A percentile compares a stretch with the other conserved stretches of the same genome.
These are phyloP conservation scores for Gortyna flavago DNA, from an alignment of 2,888 invertebrate species.

Conservation along the genomic window DNA sequence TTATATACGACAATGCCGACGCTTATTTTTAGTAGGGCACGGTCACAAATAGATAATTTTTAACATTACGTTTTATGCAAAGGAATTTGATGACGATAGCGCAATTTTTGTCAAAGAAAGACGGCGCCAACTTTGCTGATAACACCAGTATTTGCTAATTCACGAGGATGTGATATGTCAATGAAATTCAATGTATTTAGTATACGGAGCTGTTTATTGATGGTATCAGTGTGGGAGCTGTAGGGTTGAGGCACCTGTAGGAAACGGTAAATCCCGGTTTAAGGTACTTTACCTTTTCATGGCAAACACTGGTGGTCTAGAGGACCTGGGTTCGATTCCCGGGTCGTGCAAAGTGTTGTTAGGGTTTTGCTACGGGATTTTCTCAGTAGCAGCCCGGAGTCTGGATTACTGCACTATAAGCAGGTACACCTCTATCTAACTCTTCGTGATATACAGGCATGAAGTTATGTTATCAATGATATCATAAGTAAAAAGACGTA, in stretches of 20 bases:
- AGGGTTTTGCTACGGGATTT: not conserved
- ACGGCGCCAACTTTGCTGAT: slow-evolving; percentile 54
- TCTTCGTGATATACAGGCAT: not conserved
- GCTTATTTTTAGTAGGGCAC: slow-evolving; percentile 8
- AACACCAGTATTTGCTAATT: slow-evolving; percentile 54
- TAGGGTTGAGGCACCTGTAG: slow-evolving; percentile 26
- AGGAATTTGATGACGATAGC: slow-evolving; percentile 22
- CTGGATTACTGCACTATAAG: not conserved
- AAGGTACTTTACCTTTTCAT: not conserved
- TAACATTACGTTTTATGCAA: slow-evolving; percentile 12
- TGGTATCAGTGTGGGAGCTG: slow-evolving; percentile 27
- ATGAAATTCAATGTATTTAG: slow-evolving; percentile 37
- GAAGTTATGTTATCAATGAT: not conserved
- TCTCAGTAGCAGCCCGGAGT: not conserved
- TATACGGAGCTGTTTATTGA: slow-evolving; percentile 43
- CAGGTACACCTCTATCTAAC: not conserved
- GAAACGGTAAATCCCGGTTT: not conserved
- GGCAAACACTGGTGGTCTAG: not conserved
- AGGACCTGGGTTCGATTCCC: not conserved
- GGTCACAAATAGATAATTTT: slow-evolving; percentile 29
- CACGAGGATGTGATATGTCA: slow-evolving; percentile 36
- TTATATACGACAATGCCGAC: too few species aligned
- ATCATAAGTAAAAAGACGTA: too few species aligned
- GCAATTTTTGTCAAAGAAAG: slow-evolving; percentile 37
- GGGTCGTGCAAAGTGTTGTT: not conserved